Evolutionary conservation across 2,797 vertebrate genomes (phyloP).

Genomic region (Picus viridis): DNA sequence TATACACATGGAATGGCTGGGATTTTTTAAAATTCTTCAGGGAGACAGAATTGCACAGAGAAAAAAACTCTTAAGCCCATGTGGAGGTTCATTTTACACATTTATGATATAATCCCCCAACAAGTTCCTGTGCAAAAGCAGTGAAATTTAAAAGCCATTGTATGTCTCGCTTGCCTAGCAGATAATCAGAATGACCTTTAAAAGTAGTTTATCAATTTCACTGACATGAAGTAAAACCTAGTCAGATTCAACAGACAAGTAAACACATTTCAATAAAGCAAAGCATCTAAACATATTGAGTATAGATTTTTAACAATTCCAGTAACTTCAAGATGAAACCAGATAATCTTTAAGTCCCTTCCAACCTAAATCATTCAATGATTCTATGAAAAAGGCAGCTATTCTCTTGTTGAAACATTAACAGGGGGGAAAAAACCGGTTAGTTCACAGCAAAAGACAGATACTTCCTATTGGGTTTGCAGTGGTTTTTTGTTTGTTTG

Average conservation of each 20-base stretch:
- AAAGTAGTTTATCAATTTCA: not conserved
- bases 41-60: not conserved
- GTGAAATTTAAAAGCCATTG: not conserved
- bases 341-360: too few relatives aligned
- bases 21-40: not conserved
- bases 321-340: not conserved
- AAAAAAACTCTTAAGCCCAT: not conserved
- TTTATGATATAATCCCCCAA: not conserved
- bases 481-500: not conserved
- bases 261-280: not conserved
- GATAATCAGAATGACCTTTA: not conserved
- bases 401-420: not conserved
- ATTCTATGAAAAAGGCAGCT: not conserved
- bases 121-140: not conserved
- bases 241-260: not conserved
- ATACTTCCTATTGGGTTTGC: not conserved
- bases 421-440: not conserved
- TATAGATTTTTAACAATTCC: not conserved
- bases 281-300: not conserved
- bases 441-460: not conserved
- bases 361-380: too few relatives aligned
- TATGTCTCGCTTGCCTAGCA: not conserved
- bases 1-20: too few relatives aligned
- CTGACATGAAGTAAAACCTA: not conserved
- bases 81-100: not conserved